phyloP scores from a whole-genome alignment of 2,113 vertebrate species.

The Cynoglossus semilaevis region DNA sequence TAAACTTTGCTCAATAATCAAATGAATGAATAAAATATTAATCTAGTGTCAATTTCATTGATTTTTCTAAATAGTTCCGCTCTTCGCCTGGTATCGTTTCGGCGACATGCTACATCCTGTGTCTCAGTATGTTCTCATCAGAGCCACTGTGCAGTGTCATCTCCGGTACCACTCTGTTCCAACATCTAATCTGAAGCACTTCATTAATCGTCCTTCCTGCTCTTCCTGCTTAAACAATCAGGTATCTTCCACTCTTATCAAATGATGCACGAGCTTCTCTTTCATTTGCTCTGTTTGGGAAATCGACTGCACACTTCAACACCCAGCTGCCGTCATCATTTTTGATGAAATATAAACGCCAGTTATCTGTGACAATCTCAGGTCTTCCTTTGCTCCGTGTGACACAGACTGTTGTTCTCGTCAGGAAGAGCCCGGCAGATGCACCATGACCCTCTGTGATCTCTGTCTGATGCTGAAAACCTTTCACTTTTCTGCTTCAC shows the following conservation, averaged over 20 bases:
- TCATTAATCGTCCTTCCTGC: conserved; percentile 24
- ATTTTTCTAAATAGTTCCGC: too few relatives aligned
- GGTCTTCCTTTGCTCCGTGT: conserved; percentile 6
- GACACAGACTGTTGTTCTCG: conserved; percentile 23
- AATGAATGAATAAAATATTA: too few relatives aligned
- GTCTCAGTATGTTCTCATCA: not conserved
- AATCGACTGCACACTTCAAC: conserved; percentile 4
- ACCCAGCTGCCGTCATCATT: conserved; percentile 25
- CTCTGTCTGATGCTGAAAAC: conserved; percentile 50
- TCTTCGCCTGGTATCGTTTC: not conserved
- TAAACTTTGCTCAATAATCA: too few relatives aligned
- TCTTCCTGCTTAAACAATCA: conserved; percentile 29
- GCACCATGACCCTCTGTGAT: conserved; percentile 61
- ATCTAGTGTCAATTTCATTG: too few relatives aligned
- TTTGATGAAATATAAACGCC: conserved; percentile 22
- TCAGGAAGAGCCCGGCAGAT: conserved; percentile 68
- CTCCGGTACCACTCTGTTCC: not conserved
- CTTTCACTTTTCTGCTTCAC: conserved; percentile 4
- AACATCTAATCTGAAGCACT: conserved; percentile 17
- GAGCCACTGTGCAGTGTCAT: not conserved
- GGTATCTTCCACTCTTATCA: conserved; percentile 43
- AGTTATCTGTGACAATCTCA: conserved; percentile 23
- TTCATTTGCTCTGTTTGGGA: conserved; percentile 23
- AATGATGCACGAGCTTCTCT: conserved; percentile 29
- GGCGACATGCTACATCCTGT: conserved; percentile 12